Evolutionary conservation across 2,797 vertebrate species (phyloP).

Genomic region (Sebastes reedi): DNA sequence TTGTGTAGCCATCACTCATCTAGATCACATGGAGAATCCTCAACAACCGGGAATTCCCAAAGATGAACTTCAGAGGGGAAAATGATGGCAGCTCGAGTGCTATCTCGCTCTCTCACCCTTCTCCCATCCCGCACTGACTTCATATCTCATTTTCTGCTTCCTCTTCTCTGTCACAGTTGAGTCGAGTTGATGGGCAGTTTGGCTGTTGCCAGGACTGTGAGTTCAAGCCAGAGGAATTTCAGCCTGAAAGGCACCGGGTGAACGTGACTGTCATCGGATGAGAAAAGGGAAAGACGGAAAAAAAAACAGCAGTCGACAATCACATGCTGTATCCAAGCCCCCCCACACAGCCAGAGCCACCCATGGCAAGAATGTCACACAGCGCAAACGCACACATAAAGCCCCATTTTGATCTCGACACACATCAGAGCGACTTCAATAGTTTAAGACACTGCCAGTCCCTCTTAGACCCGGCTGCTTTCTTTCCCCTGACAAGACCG

Average conservation of each 20-base stretch:
- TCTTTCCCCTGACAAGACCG: slow-evolving; percentile 33
- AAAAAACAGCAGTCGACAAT: slow-evolving; percentile 56
- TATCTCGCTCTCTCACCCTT: slow-evolving; percentile 5
- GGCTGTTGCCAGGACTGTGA: slow-evolving; percentile 65
- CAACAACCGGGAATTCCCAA: slow-evolving; percentile 6
- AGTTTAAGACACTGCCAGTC: slow-evolving; percentile 30
- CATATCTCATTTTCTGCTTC: slow-evolving; percentile 67
- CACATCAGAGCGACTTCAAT: slow-evolving; percentile 31
- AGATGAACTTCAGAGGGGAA: slow-evolving; percentile 28
- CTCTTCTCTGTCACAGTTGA: slow-evolving; percentile 57
- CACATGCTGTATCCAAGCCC: slow-evolving; percentile 30
- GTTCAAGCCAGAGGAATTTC: slow-evolving; percentile 74
- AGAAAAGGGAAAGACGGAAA: slow-evolving; percentile 42
- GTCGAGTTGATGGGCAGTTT: slow-evolving; percentile 56
- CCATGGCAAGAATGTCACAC: slow-evolving; percentile 47
- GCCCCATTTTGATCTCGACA: slow-evolving; percentile 37
- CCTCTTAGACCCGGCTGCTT: slow-evolving; percentile 17
- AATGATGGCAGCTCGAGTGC: slow-evolving; percentile 9
- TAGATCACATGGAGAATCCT: not conserved
- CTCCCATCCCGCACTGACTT: slow-evolving; percentile 37
- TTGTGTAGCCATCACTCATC: not conserved
- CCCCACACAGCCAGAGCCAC: slow-evolving; percentile 39
- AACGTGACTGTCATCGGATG: slow-evolving; percentile 67
- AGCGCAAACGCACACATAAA: slow-evolving; percentile 30
- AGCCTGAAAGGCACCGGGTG: slow-evolving; percentile 63